Conservation (phyloP, 2,888 invertebrate species). For the Eulithis testata region DNA sequence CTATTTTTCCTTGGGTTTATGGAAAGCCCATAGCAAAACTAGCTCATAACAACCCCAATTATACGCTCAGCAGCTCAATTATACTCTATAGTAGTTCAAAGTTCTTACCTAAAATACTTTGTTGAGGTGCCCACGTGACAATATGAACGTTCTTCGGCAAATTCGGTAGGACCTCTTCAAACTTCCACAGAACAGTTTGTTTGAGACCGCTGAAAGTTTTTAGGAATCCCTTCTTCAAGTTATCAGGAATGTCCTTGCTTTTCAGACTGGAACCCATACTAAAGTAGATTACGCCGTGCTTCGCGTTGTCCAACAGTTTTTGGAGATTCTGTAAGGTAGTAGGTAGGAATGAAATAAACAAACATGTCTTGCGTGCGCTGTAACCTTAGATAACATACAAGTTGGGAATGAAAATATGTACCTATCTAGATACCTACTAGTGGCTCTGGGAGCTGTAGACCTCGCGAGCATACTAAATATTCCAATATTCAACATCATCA, state of each 20-base stretch:
- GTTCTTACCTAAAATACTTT: conserved; percentile 58
- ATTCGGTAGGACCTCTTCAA: conserved; percentile 60
- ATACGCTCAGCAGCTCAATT: no score
- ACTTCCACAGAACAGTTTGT: conserved; percentile 76
- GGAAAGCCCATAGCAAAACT: no score
- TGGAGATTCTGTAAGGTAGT: conserved; percentile 51
- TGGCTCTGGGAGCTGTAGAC: no score
- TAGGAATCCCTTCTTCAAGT: conserved; percentile 51
- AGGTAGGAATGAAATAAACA: no score
- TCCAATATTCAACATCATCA: no score
- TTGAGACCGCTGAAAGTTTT: conserved; percentile 65
- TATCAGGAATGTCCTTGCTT: conserved; percentile 53
- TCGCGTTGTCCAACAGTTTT: conserved; percentile 54
- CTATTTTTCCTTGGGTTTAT: no score
- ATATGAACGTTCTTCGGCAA: conserved; percentile 69
- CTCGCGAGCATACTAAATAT: no score
- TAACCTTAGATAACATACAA: no score
- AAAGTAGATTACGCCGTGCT: conserved; percentile 64
- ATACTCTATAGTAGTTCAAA: not conserved
- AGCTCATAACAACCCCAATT: no score
- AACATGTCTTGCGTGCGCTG: no score
- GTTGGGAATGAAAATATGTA: no score
- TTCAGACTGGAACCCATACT: conserved; percentile 65
- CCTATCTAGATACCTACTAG: no score
- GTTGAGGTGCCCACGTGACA: conserved; percentile 69